A percentile compares a stretch with the other conserved stretches of the same genome.
phyloP scores from a whole-genome alignment of 1,140 invertebrate genomes.

The Sitophilus oryzae region DNA sequence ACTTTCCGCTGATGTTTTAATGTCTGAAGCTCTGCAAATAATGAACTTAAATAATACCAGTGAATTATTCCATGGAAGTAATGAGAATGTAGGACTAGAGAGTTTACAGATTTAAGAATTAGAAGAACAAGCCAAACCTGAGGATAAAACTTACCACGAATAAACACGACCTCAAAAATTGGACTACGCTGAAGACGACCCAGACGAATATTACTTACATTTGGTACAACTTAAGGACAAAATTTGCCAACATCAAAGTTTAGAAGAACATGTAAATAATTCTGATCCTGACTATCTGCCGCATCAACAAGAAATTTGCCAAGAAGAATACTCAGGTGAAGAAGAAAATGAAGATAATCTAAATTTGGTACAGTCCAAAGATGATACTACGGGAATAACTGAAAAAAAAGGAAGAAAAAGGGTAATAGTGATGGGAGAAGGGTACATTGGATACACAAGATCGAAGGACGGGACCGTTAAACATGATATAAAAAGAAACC shows the following conservation, averaged over 20 bases:
- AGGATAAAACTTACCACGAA: too few relatives aligned
- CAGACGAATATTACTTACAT: neutral
- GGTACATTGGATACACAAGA: conserved; percentile 12
- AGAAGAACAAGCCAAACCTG: too few relatives aligned
- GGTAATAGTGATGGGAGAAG: conserved; percentile 12
- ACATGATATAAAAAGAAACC: conserved; percentile 10
- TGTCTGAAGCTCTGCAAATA: neutral
- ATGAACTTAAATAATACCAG: neutral
- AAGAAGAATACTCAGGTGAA: conserved; percentile 1
- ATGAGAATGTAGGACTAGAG: too few relatives aligned
- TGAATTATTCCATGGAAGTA: too few relatives aligned
- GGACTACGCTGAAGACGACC: neutral
- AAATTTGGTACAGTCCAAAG: neutral
- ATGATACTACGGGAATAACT: neutral
- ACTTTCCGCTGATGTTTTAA: conserved; percentile 4
- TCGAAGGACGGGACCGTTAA: conserved; percentile 9
- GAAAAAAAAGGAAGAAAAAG: conserved; percentile 6
- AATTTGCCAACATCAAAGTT: neutral
- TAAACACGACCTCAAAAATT: too few relatives aligned
- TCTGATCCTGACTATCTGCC: neutral
- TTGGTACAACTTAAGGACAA: neutral
- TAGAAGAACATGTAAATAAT: neutral
- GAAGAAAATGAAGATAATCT: neutral
- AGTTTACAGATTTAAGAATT: too few relatives aligned
- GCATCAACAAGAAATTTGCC: neutral